Base-by-base conservation (phyloP, 1,140 invertebrate species). In the Drosophila tani region DNA sequence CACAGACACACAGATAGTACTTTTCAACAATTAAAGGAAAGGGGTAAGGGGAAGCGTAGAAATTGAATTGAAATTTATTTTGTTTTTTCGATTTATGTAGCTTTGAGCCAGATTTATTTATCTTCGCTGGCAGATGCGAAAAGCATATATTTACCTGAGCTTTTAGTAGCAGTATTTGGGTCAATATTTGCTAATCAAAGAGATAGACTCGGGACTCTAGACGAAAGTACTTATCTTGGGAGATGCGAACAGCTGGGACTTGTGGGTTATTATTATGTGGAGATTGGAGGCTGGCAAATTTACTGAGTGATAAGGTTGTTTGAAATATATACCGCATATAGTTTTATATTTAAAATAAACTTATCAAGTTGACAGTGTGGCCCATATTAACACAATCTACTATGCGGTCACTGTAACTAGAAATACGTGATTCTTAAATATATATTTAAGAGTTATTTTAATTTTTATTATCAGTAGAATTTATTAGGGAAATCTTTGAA, bases 111-210 rank as follows among this genome's bases (percentile, higher is more conserved):
- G 45, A 35, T 63, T 58, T 79, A 74, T 79, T 80, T 80, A 32
- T 21, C 51, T 43, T 59, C 11, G 32, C 21, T 43, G 53, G 29
- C 40, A 79, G 32, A 68, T 55, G 51, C 40, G 63, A 68, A 80
- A 67, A 67, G 57, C n/a, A n/a, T 47, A 50, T 66, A 50, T 81
- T 82, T 73, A 63, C 55, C 8, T 29, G 49, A 62, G 46, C 56
- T 47, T 67, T 78, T 74, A 78, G 58, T 68, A 56, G 41, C 66
- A 74, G 41, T 55, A 9, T 56, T 67, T 75, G 8, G 47, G 29
- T 35, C 11, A 64, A 68, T 74, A 67, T 80, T 73, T 57, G 77
- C 56, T n/a, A 59, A 51, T 71, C 29, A 59, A 55, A 51, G 47
- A 50, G 57, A 79, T 70, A 60, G 38, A 35, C 32, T 35, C 32